A percentile compares a stretch with the other conserved stretches of the same genome.
Conservation (phyloP, 1,140 invertebrate species). For the Pygmarrhopalites habei region DNA sequence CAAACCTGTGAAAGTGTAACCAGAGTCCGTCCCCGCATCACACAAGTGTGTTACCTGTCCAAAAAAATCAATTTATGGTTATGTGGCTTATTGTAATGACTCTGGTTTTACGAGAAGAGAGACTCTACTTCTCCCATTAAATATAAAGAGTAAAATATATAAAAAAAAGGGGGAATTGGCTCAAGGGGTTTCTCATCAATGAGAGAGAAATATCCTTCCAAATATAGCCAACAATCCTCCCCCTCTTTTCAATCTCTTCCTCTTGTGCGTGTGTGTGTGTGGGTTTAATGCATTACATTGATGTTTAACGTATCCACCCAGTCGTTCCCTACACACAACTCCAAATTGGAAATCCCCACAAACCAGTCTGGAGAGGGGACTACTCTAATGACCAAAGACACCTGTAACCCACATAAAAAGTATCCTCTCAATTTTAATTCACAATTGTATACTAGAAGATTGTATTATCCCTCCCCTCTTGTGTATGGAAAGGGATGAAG, state of each 20-base stretch:
- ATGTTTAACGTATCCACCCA: slow-evolving; percentile 55
- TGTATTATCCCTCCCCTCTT: neutral
- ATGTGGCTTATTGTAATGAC: too few species aligned
- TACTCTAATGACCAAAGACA: slow-evolving; percentile 46
- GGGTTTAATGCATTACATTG: slow-evolving; percentile 43
- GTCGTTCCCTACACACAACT: slow-evolving; percentile 51
- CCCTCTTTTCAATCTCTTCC: too few species aligned
- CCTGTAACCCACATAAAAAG: slow-evolving; percentile 40
- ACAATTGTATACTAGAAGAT: too few species aligned
- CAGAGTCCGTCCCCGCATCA: neutral
- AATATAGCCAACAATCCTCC: too few species aligned
- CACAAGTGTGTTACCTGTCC: slow-evolving; percentile 5
- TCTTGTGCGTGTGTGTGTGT: neutral
- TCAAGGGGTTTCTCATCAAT: too few species aligned
- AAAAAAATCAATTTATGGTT: too few species aligned
- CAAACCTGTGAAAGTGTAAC: neutral
- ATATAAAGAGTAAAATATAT: too few species aligned
- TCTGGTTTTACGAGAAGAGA: too few species aligned
- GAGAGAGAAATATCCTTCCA: neutral
- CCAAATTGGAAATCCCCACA: slow-evolving; percentile 54
- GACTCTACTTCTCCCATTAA: too few species aligned
- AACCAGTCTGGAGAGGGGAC: slow-evolving; percentile 64
- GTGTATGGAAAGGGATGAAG: too few species aligned
- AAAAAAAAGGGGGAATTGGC: too few species aligned
- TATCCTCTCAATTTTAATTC: slow-evolving; percentile 18